Conservation (phyloP, 1,140 invertebrate species). For the Drosophila repletoides region DNA sequence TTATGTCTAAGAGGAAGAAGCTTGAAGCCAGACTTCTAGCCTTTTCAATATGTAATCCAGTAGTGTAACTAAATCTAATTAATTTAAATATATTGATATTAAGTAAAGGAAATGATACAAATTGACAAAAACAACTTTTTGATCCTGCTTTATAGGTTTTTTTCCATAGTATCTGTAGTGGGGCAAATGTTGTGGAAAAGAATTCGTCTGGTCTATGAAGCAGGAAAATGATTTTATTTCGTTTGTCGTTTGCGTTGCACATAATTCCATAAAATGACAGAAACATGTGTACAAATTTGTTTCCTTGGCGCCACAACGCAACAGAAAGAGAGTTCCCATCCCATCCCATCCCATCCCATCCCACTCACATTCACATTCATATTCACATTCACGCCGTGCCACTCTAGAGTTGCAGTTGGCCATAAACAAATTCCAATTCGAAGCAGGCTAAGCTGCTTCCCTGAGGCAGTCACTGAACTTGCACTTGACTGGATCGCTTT, state of each 20-base stretch:
- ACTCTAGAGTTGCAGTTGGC: constrained; percentile 44
- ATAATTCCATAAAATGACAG: constrained; percentile 80
- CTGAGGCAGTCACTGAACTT: constrained; percentile 37
- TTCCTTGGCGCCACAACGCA: constrained; percentile 38
- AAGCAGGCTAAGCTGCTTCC: constrained; percentile 62
- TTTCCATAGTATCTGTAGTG: constrained; percentile 36
- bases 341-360: background rate
- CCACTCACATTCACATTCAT: background rate
- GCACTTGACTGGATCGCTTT: constrained; percentile 64
- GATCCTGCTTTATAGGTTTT: background rate
- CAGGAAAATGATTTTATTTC: constrained; percentile 73
- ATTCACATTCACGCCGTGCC: background rate
- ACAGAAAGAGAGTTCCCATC: constrained; percentile 8
- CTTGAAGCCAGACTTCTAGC: too few species aligned
- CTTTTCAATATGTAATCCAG: too few species aligned
- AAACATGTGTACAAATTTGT: constrained; percentile 80
- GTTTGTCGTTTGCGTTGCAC: constrained; percentile 60
- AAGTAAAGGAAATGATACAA: too few species aligned
- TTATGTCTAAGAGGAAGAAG: too few species aligned
- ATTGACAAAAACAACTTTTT: background rate
- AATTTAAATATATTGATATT: too few species aligned
- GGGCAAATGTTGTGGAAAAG: constrained; percentile 43
- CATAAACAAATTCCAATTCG: constrained; percentile 70
- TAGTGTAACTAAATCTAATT: too few species aligned
- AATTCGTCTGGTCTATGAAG: constrained; percentile 27